Evolutionary conservation across 2,113 vertebrate genomes (phyloP), one percentile per base, ranked within the genome.

Genomic region (Lamprologus callipterus): DNA sequence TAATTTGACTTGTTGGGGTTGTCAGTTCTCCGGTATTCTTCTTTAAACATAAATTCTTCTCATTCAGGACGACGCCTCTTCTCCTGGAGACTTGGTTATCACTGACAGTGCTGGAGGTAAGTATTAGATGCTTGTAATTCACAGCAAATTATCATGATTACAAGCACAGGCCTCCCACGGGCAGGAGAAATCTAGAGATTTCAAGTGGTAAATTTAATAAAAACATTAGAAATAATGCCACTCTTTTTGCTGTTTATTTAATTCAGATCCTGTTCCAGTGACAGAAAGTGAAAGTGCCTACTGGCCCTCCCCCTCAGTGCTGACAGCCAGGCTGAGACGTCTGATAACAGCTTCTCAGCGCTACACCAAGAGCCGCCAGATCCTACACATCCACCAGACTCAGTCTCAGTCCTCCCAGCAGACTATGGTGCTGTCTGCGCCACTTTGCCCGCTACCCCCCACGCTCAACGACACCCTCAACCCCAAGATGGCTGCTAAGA

Each of bases 401-500:
- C 98, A 97, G 85, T 57, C 91, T 19, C 97, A 97, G 35, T 37
- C 87, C 51, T 51, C 82, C 9, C 98, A 91, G 81, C 92, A 80
- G 73, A 35, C 93, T 80, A 87, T 91, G 91, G 94, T 97, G 16
- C 89, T 97, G 88, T 94, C 97, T 19, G 79, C 97, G 40, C 97
- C 98, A 6, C 92, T 97, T 49, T 97, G 90, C 83, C 93, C 97
- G 3, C 95, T 97, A 93, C 97, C 97, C 23, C 95, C 97, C 85
- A 95, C 96, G 0, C 96, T 97, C 80, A 97, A 97, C 33, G 97
- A 98, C 92, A 95, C 96, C 42, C 91, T 99, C 75, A 99, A 98
- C 90, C 98, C 98, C 63, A 99, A 99, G 96, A 98, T 99, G 95
- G 99, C 97, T 81, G 99, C 99, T 54, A 99, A 99, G 94, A 98